Base-by-base conservation (phyloP, 1,140 invertebrate species). In the Globodera rostochiensis region DNA sequence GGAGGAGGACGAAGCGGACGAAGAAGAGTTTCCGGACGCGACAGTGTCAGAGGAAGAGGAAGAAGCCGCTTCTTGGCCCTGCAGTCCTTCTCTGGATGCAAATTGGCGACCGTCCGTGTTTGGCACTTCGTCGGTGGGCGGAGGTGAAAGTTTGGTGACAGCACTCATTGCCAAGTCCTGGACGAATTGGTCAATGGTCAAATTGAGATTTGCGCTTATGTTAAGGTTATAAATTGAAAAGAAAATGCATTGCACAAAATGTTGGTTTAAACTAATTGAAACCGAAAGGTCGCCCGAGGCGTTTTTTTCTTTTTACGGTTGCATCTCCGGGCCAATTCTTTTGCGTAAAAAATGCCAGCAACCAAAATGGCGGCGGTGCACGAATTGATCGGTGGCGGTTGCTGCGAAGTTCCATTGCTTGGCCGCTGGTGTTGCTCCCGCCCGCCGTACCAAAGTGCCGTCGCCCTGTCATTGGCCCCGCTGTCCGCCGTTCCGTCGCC, bases 331-430 rank as follows among this genome's bases (percentile, higher is more conserved):
- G 36, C 36, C 36, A 36, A 36, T 36, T 36, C 36, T 36, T 36
- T 36, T 36, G 36, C 1, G 36, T 36, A 36, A 36, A 36, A 36
- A 36, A 36, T 36, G 36, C 2, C 36, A 3, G 36, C 15, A 4
- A 64, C 57, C 70, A 78, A 69, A 78, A 78, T 78, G 25, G 77
- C 77, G 66, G 77, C 77, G 49, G 77, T 78, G 70, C 64, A 46
- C 70, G 77, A 78, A 36, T 78, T 47, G 5, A 78, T 78, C 47
- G 46, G 64, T 50, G 46, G 15, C 70, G 53, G 77, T 15, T 64
- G 64, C 49, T 50, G 25, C 69, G n/a, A 36, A 71, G n/a, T 45
- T 1, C 36, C 25, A 36, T 36, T 71, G 69, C 11, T 13, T 4
- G 8, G 3, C 36, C 46, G 69, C 4, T 45, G 69, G 25, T 71